Conservation (phyloP, 2,113 vertebrate genomes). For the Engystomops pustulosus region DNA sequence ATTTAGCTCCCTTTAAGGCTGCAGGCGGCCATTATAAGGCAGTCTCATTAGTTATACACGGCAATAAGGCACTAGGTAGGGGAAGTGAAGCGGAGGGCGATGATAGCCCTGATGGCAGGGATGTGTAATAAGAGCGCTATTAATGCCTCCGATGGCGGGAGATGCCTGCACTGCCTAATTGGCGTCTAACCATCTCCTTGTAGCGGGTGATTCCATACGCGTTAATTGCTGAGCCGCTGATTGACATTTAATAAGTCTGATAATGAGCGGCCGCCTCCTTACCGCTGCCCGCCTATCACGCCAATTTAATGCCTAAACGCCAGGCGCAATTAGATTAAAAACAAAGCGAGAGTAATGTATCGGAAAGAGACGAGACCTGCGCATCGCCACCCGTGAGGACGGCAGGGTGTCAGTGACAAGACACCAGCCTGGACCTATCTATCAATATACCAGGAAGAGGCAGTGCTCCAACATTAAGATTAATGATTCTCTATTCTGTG, state of each 20-base stretch:
- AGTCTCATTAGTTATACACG: neutral
- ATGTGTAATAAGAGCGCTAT: slow-evolving; percentile 77
- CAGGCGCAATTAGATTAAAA: slow-evolving; percentile 69
- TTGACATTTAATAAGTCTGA: slow-evolving; percentile 69
- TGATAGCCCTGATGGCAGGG: slow-evolving; percentile 74
- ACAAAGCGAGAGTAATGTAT: slow-evolving; percentile 69
- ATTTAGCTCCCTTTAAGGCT: neutral
- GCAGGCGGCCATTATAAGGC: neutral
- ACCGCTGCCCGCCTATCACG: slow-evolving; percentile 65
- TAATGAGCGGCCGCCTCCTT: slow-evolving; percentile 69
- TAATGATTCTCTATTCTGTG: too few species aligned
- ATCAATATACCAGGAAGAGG: slow-evolving; percentile 8
- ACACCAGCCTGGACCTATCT: neutral
- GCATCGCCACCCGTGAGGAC: slow-evolving; percentile 48
- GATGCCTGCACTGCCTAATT: slow-evolving; percentile 75
- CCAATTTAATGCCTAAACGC: slow-evolving; percentile 72
- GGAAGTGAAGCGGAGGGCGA: slow-evolving; percentile 72
- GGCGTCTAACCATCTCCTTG: slow-evolving; percentile 75
- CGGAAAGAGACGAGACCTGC: slow-evolving; percentile 66
- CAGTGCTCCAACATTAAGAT: too few species aligned
- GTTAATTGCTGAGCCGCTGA: slow-evolving; percentile 77
- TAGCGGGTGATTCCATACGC: slow-evolving; percentile 76
- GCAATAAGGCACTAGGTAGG: slow-evolving; percentile 62
- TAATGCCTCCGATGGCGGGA: slow-evolving; percentile 75
- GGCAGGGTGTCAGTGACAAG: neutral